phyloP scores from a whole-genome alignment of 2,797 vertebrate genomes.

The Coluber constrictor region DNA sequence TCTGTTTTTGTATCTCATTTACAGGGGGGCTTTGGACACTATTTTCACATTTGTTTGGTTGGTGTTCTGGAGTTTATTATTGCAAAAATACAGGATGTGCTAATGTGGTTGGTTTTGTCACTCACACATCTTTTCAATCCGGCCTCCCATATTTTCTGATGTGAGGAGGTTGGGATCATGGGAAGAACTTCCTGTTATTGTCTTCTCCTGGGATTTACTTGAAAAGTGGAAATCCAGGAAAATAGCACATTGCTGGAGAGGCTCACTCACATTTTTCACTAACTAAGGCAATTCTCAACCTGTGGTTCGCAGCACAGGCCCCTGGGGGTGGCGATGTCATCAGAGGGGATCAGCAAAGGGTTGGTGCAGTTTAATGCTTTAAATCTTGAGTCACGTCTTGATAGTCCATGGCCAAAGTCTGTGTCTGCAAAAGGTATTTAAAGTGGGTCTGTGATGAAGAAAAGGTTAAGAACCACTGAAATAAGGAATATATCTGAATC shows the following conservation, averaged over 20 bases:
- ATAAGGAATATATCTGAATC: background rate
- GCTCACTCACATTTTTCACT: background rate
- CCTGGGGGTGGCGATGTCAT: background rate
- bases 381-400: background rate
- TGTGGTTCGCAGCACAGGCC: rapidly evolving
- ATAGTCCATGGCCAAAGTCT: background rate
- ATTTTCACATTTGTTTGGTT: background rate
- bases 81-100: background rate
- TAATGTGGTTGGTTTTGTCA: background rate
- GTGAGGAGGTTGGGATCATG: background rate
- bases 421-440: background rate
- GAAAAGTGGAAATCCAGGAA: background rate
- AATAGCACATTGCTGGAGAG: background rate
- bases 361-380: background rate
- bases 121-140: background rate
- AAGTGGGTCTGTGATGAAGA: too few species aligned
- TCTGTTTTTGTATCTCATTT: background rate
- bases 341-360: background rate
- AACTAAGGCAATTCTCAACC: background rate
- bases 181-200: background rate
- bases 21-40: background rate
- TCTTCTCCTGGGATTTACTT: background rate
- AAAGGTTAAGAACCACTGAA: background rate
- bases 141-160: background rate
- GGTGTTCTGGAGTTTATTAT: background rate